phyloP scores from a whole-genome alignment of 2,797 vertebrate genomes.

The Halcyon chelicuti region DNA sequence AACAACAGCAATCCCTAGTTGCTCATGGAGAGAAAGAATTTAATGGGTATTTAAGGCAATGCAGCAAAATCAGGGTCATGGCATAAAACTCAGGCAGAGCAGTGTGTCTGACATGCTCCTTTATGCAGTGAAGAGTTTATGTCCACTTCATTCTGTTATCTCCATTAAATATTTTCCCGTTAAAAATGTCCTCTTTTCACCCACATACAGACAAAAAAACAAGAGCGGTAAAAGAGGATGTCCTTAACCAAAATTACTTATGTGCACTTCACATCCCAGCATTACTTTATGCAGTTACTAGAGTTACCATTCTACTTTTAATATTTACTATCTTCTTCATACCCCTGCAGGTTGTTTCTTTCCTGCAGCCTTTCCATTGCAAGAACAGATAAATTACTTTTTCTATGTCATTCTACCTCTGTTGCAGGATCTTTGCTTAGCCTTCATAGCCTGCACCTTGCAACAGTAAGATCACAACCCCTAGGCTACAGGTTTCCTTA shows the following conservation, averaged over 20 bases:
- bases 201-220: neutral
- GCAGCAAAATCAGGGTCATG: neutral
- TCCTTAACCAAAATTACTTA: neutral
- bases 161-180: neutral
- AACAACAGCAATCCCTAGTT: neutral
- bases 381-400: neutral
- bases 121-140: neutral
- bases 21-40: neutral
- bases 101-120: neutral
- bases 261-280: neutral
- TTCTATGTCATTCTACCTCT: neutral
- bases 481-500: neutral
- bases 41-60: neutral
- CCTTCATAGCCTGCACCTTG: neutral
- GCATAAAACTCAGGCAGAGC: neutral
- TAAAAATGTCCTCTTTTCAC: neutral
- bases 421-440: neutral
- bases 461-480: neutral
- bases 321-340: neutral
- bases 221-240: neutral
- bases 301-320: neutral
- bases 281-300: neutral
- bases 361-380: neutral
- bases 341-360: neutral
- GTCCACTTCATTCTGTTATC: neutral